Evolutionary conservation across 1,140 invertebrate genomes (phyloP).

Genomic region (Steinernema khuongi): DNA sequence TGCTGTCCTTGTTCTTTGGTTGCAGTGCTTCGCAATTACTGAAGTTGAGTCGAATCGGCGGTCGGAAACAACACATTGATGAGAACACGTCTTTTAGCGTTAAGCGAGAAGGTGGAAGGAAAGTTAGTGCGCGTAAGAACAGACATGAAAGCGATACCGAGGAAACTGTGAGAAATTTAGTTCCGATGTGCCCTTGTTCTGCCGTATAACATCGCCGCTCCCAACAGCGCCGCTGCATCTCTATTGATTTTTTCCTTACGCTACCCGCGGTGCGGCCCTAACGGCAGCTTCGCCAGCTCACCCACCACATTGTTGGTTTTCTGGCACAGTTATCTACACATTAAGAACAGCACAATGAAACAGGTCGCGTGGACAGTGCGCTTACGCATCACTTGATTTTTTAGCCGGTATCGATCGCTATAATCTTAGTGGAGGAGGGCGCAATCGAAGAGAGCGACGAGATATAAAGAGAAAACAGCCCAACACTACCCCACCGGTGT

Average conservation of each 20-base stretch:
- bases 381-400: neutral
- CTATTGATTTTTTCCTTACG: neutral
- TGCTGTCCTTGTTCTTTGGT: neutral
- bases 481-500: neutral
- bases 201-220: neutral
- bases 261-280: neutral
- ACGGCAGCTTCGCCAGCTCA: neutral
- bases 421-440: neutral
- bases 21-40: neutral
- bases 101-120: neutral
- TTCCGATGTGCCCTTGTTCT: neutral
- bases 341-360: neutral
- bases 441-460: neutral
- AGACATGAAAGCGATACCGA: neutral
- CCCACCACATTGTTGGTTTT: neutral
- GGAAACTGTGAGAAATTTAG: neutral
- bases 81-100: neutral
- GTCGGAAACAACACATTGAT: neutral
- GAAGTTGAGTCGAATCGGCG: neutral
- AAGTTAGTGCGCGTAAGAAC: neutral
- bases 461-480: slow-evolving; percentile 6
- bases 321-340: neutral
- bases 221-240: neutral
- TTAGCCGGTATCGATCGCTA: slow-evolving; percentile 1
- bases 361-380: neutral